Conservation (phyloP, 2,797 vertebrate species). For the Threskiornis aethiopicus region DNA sequence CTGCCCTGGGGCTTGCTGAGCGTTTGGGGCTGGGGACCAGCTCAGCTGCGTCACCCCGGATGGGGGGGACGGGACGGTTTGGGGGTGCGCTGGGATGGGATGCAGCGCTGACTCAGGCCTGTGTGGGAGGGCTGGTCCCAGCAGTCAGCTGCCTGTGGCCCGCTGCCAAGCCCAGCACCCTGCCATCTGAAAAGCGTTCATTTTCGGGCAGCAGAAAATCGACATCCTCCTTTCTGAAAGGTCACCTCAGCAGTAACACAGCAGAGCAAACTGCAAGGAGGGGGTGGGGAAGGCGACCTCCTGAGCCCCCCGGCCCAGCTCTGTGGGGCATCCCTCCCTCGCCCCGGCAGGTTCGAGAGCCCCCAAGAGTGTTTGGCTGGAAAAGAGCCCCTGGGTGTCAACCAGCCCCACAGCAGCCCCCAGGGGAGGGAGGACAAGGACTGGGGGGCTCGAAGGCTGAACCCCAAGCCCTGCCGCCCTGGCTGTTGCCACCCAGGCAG, state of each 20-base stretch:
- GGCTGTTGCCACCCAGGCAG: background rate
- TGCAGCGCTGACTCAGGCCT: fast-evolving
- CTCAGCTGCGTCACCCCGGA: fast-evolving
- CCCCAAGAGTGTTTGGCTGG: background rate
- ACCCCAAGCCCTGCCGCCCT: fast-evolving
- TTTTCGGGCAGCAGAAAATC: background rate
- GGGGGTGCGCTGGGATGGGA: background rate
- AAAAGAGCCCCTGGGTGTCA: background rate
- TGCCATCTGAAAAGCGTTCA: background rate
- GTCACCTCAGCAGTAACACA: background rate
- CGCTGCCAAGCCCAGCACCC: background rate
- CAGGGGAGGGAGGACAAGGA: background rate
- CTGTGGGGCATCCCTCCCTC: background rate
- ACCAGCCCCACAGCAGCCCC: background rate
- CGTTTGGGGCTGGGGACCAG: background rate
- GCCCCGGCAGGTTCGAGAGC: fast-evolving
- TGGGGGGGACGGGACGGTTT: fast-evolving
- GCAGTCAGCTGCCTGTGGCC: background rate
- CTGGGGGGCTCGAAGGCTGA: background rate
- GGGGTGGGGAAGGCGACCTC: background rate
- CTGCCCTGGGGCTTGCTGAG: background rate
- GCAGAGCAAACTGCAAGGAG: background rate
- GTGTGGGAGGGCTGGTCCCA: background rate
- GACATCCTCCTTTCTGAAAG: slow-evolving; percentile 15
- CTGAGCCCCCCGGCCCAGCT: fast-evolving